Evolutionary conservation across 2,113 vertebrate genomes (phyloP), one percentile per base, ranked within the genome.

Genomic region (Sinocyclocheilus maitianheensis): DNA sequence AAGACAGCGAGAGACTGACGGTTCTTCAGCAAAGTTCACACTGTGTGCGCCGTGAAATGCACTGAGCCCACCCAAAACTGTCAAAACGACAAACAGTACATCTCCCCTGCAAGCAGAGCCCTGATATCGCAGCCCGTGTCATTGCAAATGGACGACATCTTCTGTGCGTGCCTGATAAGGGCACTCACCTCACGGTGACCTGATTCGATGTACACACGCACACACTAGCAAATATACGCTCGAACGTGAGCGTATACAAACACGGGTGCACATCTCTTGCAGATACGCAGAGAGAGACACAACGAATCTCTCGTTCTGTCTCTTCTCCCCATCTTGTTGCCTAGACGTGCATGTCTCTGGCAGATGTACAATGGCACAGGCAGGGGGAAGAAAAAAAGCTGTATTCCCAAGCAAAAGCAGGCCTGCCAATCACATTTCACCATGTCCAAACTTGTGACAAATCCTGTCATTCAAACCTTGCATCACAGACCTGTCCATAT

Each of bases 11-110:
- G 76, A 92, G 91, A 93, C 89, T 92, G 93, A 93, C 90, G 84
- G 90, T 81, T 91, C 91, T 89, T 90, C 90, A 51, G 90, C 91
- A 92, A 90, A 93, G 92, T 93, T 94, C 93, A 93, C 86, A 84
- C 83, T 90, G 88, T 87, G 89, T 89, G 92, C 83, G 87, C 91
- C 75, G 87, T 85, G 90, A 91, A 87, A 93, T 89, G 90, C 91
- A 89, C 93, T 83, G 91, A 88, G 88, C 91, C 92, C 84, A 89
- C 90, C 91, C 90, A 89, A 91, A 94, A 91, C 88, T 93, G 93
- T 93, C 92, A 92, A 90, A 92, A 90, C 91, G 87, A 93, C 92
- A 91, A 93, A 92, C 89, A 92, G 88, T 89, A 89, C 88, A 91
- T 90, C 91, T 94, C 82, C 77, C 87, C 46, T 34, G 86, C 83